Base-by-base conservation (phyloP, 2,113 vertebrate genomes). In the Ornithorhynchus anatinus region DNA sequence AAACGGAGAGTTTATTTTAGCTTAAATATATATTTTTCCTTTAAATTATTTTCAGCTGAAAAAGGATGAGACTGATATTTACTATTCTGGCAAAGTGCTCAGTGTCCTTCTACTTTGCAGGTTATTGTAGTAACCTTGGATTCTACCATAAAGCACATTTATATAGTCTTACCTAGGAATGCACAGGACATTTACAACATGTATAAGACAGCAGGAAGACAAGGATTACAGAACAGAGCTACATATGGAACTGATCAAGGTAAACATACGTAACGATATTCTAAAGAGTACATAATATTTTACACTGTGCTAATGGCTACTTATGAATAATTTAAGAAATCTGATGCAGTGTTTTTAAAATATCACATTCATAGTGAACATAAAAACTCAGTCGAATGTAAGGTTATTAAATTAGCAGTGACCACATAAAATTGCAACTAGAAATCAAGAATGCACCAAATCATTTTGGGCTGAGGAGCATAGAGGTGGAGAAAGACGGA, bases 21-120 rank as follows among this genome's bases (percentile, higher is more conserved):
- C 72, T 82, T 59, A 60, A 81, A 76, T 39, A 44, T 15, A 39
- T 32, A 43, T 69, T 82, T 81, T 25, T 72, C 80, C 69, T 76
- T 32, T 25, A 79, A 82, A 72, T 68, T 68, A 7, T 69, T 80
- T 67, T 68, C 40, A 50, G 33, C 16, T 38, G 20, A 47, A 15
- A 54, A 29, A 50, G 6, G 22, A 38, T 58, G 32, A 33, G 29
- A 27, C 2, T 11, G 77, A 70, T 76, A 71, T 72, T 87, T 75
- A 84, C 71, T 80, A 31, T 77, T 75, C 60, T 64, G 23, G 38
- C 4, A 53, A 80, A 82, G 3, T 8, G 1, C 59, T 69, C 39
- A 3, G 0, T 12, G 3, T 35, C 36, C 17, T 66, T 57, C 39
- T 81, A 53, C 70, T 44, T 58, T 64, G 15, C 10, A 65, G 13